Evolutionary conservation across 2,888 invertebrate species (phyloP).

Genomic region (Synanthedon vespiformis): DNA sequence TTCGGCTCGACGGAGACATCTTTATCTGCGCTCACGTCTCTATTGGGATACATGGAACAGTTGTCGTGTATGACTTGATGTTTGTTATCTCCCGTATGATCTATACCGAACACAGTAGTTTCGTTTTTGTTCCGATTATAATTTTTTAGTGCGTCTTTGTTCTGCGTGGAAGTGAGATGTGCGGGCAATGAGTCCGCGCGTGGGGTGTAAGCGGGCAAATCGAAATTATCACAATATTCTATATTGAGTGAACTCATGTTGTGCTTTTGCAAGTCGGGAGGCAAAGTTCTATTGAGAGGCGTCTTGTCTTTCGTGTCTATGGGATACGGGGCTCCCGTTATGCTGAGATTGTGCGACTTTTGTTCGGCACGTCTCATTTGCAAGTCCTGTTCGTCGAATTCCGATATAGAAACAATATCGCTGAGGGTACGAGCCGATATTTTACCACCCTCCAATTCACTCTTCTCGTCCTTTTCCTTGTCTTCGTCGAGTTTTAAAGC

Average conservation of each 20-base stretch:
- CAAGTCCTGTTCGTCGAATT: constrained; percentile 75
- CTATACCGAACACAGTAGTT: constrained; percentile 45
- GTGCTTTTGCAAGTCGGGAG: constrained; percentile 39
- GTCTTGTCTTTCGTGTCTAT: constrained; percentile 24
- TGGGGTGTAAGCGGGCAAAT: constrained; percentile 34
- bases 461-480: constrained; percentile 56
- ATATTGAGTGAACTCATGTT: constrained; percentile 51
- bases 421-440: constrained; percentile 77
- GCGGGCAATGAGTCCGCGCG: constrained; percentile 52
- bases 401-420: constrained; percentile 80
- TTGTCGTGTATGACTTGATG: constrained; percentile 44
- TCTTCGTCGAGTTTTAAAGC: constrained; percentile 72
- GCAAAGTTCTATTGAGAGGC: constrained; percentile 37
- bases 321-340: constrained; percentile 24
- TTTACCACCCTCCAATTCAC: constrained; percentile 63
- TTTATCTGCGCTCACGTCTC: constrained; percentile 46
- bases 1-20: constrained; percentile 54
- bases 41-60: constrained; percentile 63
- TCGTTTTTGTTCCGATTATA: constrained; percentile 61
- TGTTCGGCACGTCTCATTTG: constrained; percentile 65
- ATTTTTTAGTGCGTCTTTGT: constrained; percentile 30
- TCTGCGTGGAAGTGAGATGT: constrained; percentile 53
- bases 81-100: constrained; percentile 11
- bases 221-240: constrained; percentile 41
- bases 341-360: constrained; percentile 35